Conservation (phyloP, 2,888 invertebrate species). For the Cecidostiba fungosa region DNA sequence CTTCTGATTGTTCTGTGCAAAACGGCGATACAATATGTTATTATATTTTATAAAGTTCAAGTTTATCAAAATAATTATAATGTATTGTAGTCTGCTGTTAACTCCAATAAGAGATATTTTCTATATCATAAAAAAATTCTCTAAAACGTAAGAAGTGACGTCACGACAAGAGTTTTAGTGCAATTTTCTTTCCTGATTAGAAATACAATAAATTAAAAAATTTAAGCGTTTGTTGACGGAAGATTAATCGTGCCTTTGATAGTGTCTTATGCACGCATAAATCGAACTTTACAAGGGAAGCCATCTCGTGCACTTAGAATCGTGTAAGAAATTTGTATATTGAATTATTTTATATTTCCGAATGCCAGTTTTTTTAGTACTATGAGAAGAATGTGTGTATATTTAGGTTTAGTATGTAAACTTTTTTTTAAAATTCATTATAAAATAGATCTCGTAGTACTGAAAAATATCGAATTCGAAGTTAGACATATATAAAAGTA, state of each 20-base stretch:
- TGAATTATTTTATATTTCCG: slow-evolving; percentile 38
- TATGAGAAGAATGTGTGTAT: slow-evolving; percentile 26
- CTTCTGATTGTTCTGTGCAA: neutral
- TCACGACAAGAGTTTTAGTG: slow-evolving; percentile 13
- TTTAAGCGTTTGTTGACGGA: neutral
- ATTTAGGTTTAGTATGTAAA: slow-evolving; percentile 19
- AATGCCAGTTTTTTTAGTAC: slow-evolving; percentile 34
- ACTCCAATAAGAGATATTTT: neutral
- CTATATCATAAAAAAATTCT: neutral
- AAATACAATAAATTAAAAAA: slow-evolving; percentile 18
- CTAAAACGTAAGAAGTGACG: slow-evolving; percentile 16
- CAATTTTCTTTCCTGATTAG: neutral
- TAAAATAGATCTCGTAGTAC: slow-evolving; percentile 22
- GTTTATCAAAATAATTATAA: slow-evolving; percentile 13
- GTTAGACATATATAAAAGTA: slow-evolving; percentile 11
- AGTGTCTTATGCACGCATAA: neutral
- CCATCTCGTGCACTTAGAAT: slow-evolving; percentile 48
- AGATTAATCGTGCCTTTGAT: slow-evolving; percentile 22
- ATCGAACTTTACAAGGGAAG: slow-evolving; percentile 44
- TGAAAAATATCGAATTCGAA: slow-evolving; percentile 6
- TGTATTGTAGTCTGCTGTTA: neutral
- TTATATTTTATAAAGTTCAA: slow-evolving; percentile 20
- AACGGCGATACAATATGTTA: neutral
- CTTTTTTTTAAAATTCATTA: neutral
- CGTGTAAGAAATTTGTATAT: slow-evolving; percentile 52